These are phyloP conservation scores for Hartigia nigra DNA, from an alignment of 2,888 invertebrate species.

Conservation along the genomic window DNA sequence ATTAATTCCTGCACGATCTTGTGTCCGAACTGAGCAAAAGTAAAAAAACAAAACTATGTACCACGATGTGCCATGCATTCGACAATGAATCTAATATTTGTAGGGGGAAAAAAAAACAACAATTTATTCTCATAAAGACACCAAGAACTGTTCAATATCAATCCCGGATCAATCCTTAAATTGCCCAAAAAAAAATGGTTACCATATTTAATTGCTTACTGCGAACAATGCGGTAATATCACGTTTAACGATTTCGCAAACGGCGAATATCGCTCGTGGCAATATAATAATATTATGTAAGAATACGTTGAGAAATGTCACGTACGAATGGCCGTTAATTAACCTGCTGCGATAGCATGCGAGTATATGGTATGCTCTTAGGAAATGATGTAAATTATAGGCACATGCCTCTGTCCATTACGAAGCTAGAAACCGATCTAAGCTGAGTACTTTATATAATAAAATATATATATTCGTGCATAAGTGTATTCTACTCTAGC, in stretches of 20 bases:
- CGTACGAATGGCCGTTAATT: conserved; percentile 34
- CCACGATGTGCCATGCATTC: background rate
- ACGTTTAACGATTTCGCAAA: background rate
- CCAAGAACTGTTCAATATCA: background rate
- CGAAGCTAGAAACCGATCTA: background rate
- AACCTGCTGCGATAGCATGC: conserved; percentile 4
- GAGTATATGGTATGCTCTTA: conserved; percentile 14
- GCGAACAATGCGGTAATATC: background rate
- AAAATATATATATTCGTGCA: background rate
- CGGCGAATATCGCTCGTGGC: background rate
- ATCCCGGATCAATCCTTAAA: background rate
- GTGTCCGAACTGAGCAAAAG: background rate
- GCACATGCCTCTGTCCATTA: background rate
- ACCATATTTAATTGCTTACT: background rate
- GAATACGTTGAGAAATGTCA: conserved; percentile 25
- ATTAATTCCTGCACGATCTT: background rate
- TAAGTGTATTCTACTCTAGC: background rate
- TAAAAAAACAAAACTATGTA: background rate
- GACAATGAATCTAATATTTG: background rate
- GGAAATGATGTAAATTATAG: conserved; percentile 24
- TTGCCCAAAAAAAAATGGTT: background rate
- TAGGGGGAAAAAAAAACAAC: too few species aligned
- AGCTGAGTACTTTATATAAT: background rate
- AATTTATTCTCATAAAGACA: background rate
- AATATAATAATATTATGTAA: conserved; percentile 5